Evolutionary conservation across 2,797 vertebrate genomes (phyloP).

Genomic region (Synanceia verrucosa): DNA sequence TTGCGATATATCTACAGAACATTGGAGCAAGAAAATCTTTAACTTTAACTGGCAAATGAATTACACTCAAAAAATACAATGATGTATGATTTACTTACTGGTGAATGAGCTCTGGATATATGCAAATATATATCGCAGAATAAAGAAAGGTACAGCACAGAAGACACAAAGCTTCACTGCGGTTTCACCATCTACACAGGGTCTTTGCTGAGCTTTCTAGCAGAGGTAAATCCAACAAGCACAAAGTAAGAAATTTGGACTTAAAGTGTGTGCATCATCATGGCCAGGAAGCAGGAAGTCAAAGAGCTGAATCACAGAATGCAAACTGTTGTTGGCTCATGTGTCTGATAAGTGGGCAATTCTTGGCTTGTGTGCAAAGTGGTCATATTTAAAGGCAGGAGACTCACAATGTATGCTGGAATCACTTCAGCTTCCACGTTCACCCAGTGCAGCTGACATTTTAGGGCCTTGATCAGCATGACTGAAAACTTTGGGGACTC

Average conservation of each 20-base stretch:
- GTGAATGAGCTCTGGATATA: not conserved
- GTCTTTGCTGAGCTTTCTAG: slow-evolving; percentile 3
- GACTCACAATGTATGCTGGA: not conserved
- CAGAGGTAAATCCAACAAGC: slow-evolving; percentile 17
- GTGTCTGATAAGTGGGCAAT: slow-evolving; percentile 14
- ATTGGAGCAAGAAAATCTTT: too few relatives aligned
- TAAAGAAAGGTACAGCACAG: not conserved
- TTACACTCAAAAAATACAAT: not conserved
- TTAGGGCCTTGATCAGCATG: slow-evolving; percentile 7
- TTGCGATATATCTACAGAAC: too few relatives aligned
- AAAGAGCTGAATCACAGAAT: slow-evolving; percentile 42
- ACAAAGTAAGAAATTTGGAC: slow-evolving; percentile 15
- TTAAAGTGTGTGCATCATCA: slow-evolving; percentile 7
- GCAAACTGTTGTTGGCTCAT: slow-evolving; percentile 20
- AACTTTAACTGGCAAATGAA: not conserved
- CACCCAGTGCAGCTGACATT: slow-evolving; percentile 29
- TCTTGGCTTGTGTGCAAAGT: slow-evolving; percentile 1
- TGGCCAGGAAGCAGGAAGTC: slow-evolving; percentile 25
- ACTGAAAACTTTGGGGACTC: not conserved
- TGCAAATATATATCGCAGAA: not conserved
- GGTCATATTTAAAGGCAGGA: slow-evolving; percentile 4
- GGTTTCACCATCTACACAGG: not conserved
- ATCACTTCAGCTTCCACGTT: slow-evolving; percentile 3
- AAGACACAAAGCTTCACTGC: not conserved
- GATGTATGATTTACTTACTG: too few relatives aligned